These are phyloP conservation scores for Cyaniris semiargus DNA, from an alignment of 2,888 invertebrate genomes.

Conservation along the genomic window DNA sequence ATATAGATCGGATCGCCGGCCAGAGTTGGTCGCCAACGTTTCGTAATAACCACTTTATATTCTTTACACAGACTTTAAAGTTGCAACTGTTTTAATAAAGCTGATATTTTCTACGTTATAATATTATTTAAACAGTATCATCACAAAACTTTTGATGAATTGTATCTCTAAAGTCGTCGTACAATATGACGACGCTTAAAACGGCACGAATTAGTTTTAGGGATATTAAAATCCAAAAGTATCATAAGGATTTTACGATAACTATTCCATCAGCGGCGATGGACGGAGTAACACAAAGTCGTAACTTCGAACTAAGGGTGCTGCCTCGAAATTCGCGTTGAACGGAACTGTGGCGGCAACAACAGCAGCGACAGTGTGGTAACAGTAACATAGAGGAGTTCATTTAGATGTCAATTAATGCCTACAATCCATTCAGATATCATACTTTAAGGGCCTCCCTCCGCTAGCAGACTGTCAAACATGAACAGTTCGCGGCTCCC, in stretches of 20 bases:
- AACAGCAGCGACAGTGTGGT: not conserved
- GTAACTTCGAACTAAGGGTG: not conserved
- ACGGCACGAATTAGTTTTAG: not conserved
- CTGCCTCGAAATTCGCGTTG: not conserved
- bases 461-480: no score
- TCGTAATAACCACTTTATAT: constrained; percentile 14
- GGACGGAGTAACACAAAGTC: not conserved
- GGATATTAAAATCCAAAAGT: not conserved
- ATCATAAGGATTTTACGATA: constrained; percentile 13
- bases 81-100: not conserved
- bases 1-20: not conserved
- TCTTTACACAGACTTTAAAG: constrained; percentile 4
- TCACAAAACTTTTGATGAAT: not conserved
- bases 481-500: no score
- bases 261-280: not conserved
- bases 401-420: no score
- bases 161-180: not conserved
- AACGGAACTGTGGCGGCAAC: not conserved
- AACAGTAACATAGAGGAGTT: not conserved
- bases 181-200: not conserved
- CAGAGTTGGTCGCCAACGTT: not conserved
- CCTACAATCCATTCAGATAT: no score
- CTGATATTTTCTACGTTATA: not conserved
- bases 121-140: not conserved
- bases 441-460: no score